Base-by-base conservation (phyloP, 2,113 vertebrate species). In the Salvelinus sp. region DNA sequence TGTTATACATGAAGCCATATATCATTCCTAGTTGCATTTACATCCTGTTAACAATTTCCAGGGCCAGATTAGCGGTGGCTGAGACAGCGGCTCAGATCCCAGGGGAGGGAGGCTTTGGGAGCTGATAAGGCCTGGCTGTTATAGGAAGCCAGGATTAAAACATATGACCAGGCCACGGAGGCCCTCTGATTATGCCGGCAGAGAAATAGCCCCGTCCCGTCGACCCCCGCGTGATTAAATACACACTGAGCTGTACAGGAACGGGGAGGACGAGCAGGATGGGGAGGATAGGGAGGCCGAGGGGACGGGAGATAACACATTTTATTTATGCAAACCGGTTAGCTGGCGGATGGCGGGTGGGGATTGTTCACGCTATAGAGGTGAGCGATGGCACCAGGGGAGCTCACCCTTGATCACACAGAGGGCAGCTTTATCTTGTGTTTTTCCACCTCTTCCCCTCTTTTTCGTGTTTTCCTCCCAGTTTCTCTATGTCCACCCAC, bases 1-100 rank as follows among this genome's bases (percentile, higher is more conserved):
- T 93, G 93, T 93, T 91, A 84, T 91, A 94, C 92, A 93, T 82
- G 87, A 83, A 81, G 85, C 92, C 90, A 85, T 91, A 90, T 93
- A 93, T 93, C 90, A 93, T 93, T 90, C 84, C 80, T 80, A 88
- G 88, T 88, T 78, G 90, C 91, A 92, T 94, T 94, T 94, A 94
- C 92, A 93, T 94, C 90, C 92, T 91, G 93, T 93, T 93, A 93
- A 94, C 91, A 92, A 91, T 93, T 93, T 93, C 91, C 90, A 90
- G 87, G 87, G 83, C 87, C 89, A 91, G 93, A 93, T 94, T 92
- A 93, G 87, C 88, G 88, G 83, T 84, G 73, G 87, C 84, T 86
- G 89, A 90, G 91, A 89, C 91, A 86, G 88, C 88, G 77, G 90
- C 88, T 80, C 83, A 82, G 89, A 91, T 93, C 93, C 93, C 93